phyloP scores from a whole-genome alignment of 2,113 vertebrate genomes.

The Cathartes aura region DNA sequence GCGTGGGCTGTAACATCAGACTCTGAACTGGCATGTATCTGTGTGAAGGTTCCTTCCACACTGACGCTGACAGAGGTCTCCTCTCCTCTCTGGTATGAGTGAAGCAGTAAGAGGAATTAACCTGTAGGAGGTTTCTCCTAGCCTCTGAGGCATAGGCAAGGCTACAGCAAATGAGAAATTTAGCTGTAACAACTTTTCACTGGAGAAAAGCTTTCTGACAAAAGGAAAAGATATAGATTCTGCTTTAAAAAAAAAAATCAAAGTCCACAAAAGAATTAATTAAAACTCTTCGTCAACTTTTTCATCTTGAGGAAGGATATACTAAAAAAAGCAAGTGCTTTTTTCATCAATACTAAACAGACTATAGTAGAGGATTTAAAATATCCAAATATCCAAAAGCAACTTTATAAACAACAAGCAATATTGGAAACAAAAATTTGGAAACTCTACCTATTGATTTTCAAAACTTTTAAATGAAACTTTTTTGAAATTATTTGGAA shows the following conservation, averaged over 20 bases:
- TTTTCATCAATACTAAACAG: not conserved
- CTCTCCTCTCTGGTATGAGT: not conserved
- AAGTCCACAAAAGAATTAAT: not conserved
- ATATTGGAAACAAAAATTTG: not conserved
- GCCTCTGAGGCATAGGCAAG: not conserved
- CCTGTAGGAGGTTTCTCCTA: not conserved
- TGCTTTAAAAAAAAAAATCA: not conserved
- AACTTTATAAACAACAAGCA: not conserved
- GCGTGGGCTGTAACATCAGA: not conserved
- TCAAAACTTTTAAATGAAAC: not conserved
- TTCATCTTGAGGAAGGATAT: not conserved
- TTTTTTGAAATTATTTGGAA: not conserved
- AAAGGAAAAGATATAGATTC: not conserved
- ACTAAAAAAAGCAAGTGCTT: not conserved
- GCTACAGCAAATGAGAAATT: not conserved
- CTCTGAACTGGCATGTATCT: not conserved
- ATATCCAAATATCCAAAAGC: not conserved
- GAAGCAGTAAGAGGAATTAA: not conserved
- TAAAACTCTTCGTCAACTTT: not conserved
- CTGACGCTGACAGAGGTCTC: too few species aligned
- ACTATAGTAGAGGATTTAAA: not conserved
- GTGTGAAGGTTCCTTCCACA: not conserved
- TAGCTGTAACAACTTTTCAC: not conserved
- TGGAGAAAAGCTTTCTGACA: not conserved
- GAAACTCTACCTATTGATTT: not conserved